Evolutionary conservation across 1,140 invertebrate genomes (phyloP), one percentile per base, ranked within the genome.

Genomic region (Tetragnatha versicolor): DNA sequence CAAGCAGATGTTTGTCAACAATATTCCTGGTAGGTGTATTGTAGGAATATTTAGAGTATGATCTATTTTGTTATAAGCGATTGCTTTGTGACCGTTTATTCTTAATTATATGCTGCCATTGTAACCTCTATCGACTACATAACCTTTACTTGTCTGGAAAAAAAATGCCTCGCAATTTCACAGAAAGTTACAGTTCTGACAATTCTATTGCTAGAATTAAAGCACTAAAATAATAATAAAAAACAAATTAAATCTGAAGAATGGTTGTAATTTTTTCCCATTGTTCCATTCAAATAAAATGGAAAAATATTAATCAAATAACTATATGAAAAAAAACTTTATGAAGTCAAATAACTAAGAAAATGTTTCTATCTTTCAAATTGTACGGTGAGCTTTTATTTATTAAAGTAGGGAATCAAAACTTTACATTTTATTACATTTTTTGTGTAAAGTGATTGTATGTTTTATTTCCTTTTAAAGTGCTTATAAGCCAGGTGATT

Each of bases 401-500:
- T n/a, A n/a, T n/a, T n/a, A n/a, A n/a, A n/a, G n/a, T n/a, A n/a
- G n/a, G n/a, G n/a, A n/a, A n/a, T n/a, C n/a, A n/a, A n/a, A n/a
- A n/a, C n/a, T n/a, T n/a, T n/a, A n/a, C n/a, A n/a, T n/a, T n/a
- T n/a, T 51, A 53, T 20, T 80, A 61, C 55, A 17, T 68, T 17
- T 3, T 39, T 53, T 35, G 20, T 3, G 39, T 80, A 20, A 47
- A 14, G 60, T 17, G 17, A n/a, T 63, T 2, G 14, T 22, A 14
- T n/a, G 17, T 66, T 22, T n/a, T 17, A 12, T n/a, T 37, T 76
- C 20, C 35, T 68, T 73, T 69, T 77, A 5, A 79, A 87, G 93
- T 94, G 84, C 89, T 94, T 81, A 85, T 96, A 75, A 91, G 90
- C 68, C 94, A 92, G 84, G 86, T 97, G 51, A 91, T 96, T 51